Evolutionary conservation across 2,797 vertebrate genomes (phyloP).

Genomic region (Acipenser oxyrinchus): DNA sequence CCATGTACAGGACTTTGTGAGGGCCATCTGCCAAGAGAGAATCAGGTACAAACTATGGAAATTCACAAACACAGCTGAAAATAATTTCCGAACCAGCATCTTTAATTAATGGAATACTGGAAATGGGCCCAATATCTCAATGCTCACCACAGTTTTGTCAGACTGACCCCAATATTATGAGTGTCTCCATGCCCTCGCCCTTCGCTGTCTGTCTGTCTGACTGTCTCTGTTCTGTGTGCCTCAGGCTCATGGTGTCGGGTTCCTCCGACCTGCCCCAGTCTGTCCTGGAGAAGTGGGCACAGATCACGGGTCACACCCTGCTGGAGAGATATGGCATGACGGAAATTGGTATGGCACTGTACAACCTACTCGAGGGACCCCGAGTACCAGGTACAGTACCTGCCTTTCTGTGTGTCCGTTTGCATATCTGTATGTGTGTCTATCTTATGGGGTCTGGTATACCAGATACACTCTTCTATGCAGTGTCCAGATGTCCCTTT

Average conservation of each 20-base stretch:
- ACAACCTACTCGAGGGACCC: slow-evolving; percentile 70
- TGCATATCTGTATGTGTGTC: background rate
- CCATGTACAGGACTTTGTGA: slow-evolving; percentile 74
- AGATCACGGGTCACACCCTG: slow-evolving; percentile 77
- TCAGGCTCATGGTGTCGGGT: slow-evolving; percentile 89
- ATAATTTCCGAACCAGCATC: too few relatives aligned
- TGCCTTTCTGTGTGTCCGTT: background rate
- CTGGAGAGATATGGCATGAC: slow-evolving; percentile 97
- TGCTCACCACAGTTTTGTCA: too few relatives aligned
- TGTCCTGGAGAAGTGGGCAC: slow-evolving; percentile 76
- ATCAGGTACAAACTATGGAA: slow-evolving; percentile 63
- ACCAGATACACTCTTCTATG: too few relatives aligned
- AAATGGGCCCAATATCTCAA: too few relatives aligned
- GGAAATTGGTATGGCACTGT: slow-evolving; percentile 90
- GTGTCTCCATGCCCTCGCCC: background rate
- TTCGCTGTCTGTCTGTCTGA: background rate
- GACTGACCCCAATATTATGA: too few relatives aligned
- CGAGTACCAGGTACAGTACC: slow-evolving; percentile 72
- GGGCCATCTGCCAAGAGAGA: slow-evolving; percentile 71
- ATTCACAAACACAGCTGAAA: too few relatives aligned
- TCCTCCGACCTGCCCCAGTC: slow-evolving; percentile 83
- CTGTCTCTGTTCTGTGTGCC: background rate
- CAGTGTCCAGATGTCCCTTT: too few relatives aligned
- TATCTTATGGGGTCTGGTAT: too few relatives aligned
- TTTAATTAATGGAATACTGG: too few relatives aligned